Evolutionary conservation across 1,140 invertebrate species (phyloP), one percentile per base, ranked within the genome.

Genomic region (Drosophila subpulchrella): DNA sequence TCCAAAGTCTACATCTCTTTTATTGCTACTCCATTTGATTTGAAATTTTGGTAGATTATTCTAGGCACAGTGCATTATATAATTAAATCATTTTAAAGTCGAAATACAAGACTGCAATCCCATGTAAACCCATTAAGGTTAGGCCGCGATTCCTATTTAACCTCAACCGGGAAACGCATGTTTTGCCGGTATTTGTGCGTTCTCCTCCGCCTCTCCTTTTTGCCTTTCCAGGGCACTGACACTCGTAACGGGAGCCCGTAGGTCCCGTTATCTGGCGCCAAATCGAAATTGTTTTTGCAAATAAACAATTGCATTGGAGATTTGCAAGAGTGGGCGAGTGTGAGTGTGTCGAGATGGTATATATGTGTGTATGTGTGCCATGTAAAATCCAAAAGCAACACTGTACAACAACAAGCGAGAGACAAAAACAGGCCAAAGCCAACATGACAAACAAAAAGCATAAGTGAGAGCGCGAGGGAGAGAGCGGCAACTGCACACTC

Each of bases 371-470:
- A 58, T 74, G 61, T 41, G 44, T 48, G 63, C 44, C 68, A 42
- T 50, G 61, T 67, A 67, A 75, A 68, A 51, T 67, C 62, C 74
- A 76, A 71, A 76, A 59, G 61, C 74, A 60, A 68, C 72, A 74
- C 72, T 57, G 70, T 62, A 73, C 67, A 74, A 75, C 71, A 72
- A 74, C 68, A 74, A 55, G 51, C 70, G 51, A 70, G 65, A 71
- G 67, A 71, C 53, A 70, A 58, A 72, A 73, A 72, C 54, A 73
- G 67, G 68, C 66, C 68, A 71, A 72, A 72, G 81, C 81, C 81
- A 89, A 89, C 84, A 89, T 89, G 84, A 89, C 84, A 89, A 89
- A 89, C 84, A 89, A 84, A 89, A 89, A 90, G 80, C 83, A 89
- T 84, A 81, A 84, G 84, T 66, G 85, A 81, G 85, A 78, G 83